A percentile compares a stretch with the other conserved stretches of the same genome.
phyloP scores from a whole-genome alignment of 1,140 invertebrate genomes.

The Microplitis mediator region DNA sequence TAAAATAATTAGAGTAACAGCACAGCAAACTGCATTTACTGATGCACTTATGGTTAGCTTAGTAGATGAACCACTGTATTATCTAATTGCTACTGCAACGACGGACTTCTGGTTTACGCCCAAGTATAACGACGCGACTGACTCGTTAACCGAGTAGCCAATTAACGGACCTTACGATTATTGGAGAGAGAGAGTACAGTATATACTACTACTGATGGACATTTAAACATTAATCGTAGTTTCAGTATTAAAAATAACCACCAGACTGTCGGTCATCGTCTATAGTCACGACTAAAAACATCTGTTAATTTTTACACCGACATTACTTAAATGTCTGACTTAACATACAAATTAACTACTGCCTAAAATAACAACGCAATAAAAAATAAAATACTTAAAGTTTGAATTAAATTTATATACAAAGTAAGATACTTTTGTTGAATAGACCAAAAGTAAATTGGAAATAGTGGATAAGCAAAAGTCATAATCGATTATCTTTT shows the following conservation, averaged over 20 bases:
- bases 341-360: too few relatives aligned
- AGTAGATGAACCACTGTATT: constrained; percentile 23
- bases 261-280: neutral
- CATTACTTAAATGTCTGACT: neutral
- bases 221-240: neutral
- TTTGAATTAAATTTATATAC: too few relatives aligned
- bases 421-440: neutral
- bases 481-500: constrained; percentile 13
- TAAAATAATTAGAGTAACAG: neutral
- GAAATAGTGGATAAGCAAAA: constrained; percentile 6
- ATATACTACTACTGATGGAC: neutral
- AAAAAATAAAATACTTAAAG: too few relatives aligned
- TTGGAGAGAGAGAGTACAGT: neutral
- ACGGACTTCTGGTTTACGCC: constrained; percentile 14
- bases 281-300: neutral
- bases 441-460: neutral
- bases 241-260: neutral
- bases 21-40: neutral
- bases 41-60: neutral
- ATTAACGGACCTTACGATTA: constrained; percentile 32
- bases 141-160: constrained; percentile 32
- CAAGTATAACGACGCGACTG: constrained; percentile 27
- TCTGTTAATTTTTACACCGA: neutral
- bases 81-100: constrained; percentile 34
- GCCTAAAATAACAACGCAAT: too few relatives aligned